These are phyloP conservation scores for Albula glossodonta DNA, from an alignment of 2,113 vertebrate species.

Conservation along the genomic window DNA sequence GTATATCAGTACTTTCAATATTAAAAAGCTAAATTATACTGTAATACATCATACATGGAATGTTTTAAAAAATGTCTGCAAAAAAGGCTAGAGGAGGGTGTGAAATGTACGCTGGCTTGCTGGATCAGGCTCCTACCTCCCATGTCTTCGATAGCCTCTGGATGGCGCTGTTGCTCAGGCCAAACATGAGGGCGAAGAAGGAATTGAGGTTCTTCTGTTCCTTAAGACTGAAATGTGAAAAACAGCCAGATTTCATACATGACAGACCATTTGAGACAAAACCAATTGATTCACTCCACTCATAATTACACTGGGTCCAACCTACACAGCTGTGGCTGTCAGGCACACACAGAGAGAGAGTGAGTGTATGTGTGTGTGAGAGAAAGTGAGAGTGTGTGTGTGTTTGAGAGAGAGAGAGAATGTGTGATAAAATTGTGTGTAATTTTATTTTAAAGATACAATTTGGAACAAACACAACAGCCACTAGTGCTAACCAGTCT, in stretches of 20 bases:
- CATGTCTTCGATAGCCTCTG: slow-evolving; percentile 87
- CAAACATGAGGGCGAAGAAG: slow-evolving; percentile 95
- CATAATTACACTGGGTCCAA: neutral
- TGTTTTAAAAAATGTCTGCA: neutral
- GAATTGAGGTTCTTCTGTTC: slow-evolving; percentile 94
- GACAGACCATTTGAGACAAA: neutral
- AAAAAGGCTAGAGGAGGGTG: neutral
- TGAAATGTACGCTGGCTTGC: neutral
- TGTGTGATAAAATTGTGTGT: no score
- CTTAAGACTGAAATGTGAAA: slow-evolving; percentile 76
- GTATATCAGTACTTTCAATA: neutral
- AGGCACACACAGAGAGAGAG: no score
- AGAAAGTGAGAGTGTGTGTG: no score
- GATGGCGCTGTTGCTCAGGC: slow-evolving; percentile 87
- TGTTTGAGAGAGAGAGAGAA: no score
- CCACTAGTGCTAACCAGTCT: no score
- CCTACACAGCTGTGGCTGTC: neutral
- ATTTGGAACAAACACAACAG: no score
- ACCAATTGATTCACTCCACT: neutral
- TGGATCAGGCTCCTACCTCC: slow-evolving; percentile 71
- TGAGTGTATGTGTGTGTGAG: no score
- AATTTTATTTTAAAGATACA: no score
- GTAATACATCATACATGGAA: neutral
- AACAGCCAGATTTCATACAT: neutral
- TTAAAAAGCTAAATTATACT: neutral